Evolutionary conservation across 2,113 vertebrate genomes (phyloP).

Genomic region (Leucoraja erinaceus): DNA sequence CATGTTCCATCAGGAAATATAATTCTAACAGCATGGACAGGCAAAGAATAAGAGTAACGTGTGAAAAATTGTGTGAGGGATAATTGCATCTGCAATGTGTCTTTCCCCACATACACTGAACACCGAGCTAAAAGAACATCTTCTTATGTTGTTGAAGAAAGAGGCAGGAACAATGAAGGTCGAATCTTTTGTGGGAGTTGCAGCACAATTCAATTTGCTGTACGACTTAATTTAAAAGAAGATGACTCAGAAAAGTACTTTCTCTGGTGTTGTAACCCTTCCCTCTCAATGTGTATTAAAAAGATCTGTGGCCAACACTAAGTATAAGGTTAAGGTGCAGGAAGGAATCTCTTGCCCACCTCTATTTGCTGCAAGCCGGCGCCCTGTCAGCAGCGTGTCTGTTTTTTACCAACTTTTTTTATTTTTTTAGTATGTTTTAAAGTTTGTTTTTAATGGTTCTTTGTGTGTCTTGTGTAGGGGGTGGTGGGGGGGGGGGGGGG

Average conservation of each 20-base stretch:
- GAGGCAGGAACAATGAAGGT: not conserved
- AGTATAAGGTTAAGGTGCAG: not conserved
- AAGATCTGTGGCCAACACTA: not conserved
- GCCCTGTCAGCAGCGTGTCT: too few species aligned
- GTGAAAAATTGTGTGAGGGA: not conserved
- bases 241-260: not conserved
- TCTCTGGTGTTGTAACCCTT: not conserved
- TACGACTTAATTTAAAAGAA: not conserved
- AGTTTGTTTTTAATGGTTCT: too few species aligned
- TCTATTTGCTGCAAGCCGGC: too few species aligned
- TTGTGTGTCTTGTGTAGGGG: too few species aligned
- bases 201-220: not conserved
- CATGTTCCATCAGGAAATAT: not conserved
- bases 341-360: not conserved
- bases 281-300: not conserved
- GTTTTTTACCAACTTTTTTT: too few species aligned
- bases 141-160: not conserved
- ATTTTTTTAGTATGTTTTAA: too few species aligned
- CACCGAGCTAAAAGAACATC: not conserved
- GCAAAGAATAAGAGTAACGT: not conserved
- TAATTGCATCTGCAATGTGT: not conserved
- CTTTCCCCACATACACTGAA: not conserved
- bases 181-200: not conserved
- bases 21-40: not conserved
- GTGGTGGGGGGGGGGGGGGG: too few species aligned